Percentiles rank a stretch among this genome's conserved stretches.
Conservation (phyloP, 2,113 vertebrate genomes). For the Lycocorax pyrrhopterus region DNA sequence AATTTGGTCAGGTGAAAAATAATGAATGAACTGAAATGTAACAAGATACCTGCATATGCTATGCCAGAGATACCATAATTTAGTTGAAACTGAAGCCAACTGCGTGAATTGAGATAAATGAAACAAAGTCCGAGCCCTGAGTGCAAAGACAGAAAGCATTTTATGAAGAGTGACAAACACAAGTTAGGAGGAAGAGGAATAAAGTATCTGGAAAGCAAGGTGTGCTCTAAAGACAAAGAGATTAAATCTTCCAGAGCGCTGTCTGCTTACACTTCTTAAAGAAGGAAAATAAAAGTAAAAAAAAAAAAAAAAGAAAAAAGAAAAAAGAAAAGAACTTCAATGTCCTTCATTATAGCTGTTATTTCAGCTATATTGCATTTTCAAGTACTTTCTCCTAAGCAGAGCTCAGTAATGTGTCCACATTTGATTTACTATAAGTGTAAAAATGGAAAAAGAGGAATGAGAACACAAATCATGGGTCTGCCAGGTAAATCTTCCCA, state of each 20-base stretch:
- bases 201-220: background rate
- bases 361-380: background rate
- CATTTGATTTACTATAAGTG: background rate
- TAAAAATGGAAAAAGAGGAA: background rate
- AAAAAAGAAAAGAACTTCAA: background rate
- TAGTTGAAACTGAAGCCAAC: background rate
- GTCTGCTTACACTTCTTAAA: background rate
- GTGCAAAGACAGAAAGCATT: background rate
- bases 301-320: background rate
- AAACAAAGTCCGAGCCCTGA: background rate
- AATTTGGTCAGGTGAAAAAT: background rate
- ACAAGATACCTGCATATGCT: background rate
- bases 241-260: background rate
- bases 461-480: background rate
- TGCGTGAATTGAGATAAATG: background rate
- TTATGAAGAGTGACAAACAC: background rate
- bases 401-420: background rate
- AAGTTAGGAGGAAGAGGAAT: background rate
- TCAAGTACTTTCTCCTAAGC: background rate
- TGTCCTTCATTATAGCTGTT: background rate
- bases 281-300: background rate
- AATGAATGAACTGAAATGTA: background rate
- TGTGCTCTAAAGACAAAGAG: background rate
- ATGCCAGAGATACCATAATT: background rate
- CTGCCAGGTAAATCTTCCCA: background rate